A percentile compares a stretch with the other conserved stretches of the same genome.
These are phyloP conservation scores for Phrynosoma blainvillii DNA, from an alignment of 2,113 vertebrate genomes.

Conservation along the genomic window DNA sequence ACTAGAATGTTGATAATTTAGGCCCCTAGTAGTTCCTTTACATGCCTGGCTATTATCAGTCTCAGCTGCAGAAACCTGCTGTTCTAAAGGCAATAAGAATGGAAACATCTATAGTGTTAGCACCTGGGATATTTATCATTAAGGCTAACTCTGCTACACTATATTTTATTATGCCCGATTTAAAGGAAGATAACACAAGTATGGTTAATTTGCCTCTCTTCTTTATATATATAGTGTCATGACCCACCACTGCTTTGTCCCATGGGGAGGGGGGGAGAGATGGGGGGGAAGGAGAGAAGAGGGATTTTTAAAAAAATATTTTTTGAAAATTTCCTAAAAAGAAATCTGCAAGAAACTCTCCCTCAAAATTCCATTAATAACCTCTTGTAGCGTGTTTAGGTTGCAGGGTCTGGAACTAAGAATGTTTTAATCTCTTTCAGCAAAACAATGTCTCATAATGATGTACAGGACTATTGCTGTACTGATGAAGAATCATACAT, in stretches of 20 bases:
- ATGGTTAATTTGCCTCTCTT: conserved; percentile 90
- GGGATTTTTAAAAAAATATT: neutral
- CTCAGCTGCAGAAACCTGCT: conserved; percentile 82
- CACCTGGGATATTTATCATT: conserved; percentile 89
- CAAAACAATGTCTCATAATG: conserved; percentile 99
- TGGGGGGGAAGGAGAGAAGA: neutral
- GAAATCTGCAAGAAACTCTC: conserved; percentile 88
- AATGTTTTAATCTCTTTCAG: conserved; percentile 98
- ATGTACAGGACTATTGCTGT: conserved; percentile 97
- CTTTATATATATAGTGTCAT: conserved; percentile 86
- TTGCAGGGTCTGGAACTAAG: conserved; percentile 92
- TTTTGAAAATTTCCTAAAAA: conserved; percentile 73
- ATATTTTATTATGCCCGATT: conserved; percentile 82
- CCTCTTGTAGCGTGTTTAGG: conserved; percentile 88
- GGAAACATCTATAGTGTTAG: conserved; percentile 72
- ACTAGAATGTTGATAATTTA: conserved; percentile 74
- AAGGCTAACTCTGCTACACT: conserved; percentile 77
- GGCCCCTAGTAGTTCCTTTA: conserved; percentile 73
- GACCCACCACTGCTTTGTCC: conserved; percentile 87
- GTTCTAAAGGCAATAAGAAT: conserved; percentile 78
- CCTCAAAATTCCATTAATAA: conserved; percentile 94
- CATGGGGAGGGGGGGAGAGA: conserved; percentile 60
- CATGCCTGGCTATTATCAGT: conserved; percentile 76
- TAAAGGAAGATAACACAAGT: conserved; percentile 90
- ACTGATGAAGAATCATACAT: conserved; percentile 99